Percentiles rank a stretch among this genome's conserved stretches.
Conservation (phyloP, 2,113 vertebrate genomes). For the Murina feae region DNA sequence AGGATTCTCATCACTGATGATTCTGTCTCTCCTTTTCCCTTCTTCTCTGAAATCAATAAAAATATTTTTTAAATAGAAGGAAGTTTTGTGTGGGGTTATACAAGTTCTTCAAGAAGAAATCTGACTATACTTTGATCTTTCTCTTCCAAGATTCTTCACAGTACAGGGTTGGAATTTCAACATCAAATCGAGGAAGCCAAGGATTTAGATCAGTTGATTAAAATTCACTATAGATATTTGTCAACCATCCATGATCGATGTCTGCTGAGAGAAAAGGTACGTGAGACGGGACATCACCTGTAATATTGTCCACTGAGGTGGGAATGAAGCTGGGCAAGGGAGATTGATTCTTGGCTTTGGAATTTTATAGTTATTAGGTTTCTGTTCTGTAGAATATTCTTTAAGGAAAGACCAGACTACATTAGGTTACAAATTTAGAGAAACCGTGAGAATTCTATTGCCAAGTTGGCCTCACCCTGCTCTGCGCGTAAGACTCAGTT, state of each 20-base stretch:
- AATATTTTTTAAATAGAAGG: neutral
- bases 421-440: neutral
- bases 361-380: neutral
- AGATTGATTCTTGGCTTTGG: neutral
- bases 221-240: conserved; percentile 97
- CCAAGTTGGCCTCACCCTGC: neutral
- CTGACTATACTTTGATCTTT: conserved; percentile 30
- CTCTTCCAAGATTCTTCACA: conserved; percentile 92
- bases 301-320: neutral
- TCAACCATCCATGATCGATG: conserved; percentile 98
- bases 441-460: neutral
- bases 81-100: neutral
- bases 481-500: neutral
- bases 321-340: neutral
- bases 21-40: too few species aligned
- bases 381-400: neutral
- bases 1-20: too few species aligned
- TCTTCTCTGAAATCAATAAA: too few species aligned
- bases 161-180: conserved; percentile 97
- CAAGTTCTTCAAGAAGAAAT: neutral
- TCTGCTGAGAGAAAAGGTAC: conserved; percentile 95
- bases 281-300: neutral
- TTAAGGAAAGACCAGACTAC: neutral
- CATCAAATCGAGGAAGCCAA: conserved; percentile 98
- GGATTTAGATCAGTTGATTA: conserved; percentile 97